A percentile compares a stretch with the other conserved stretches of the same genome.
These are phyloP conservation scores for Hydrolagus colliei DNA, from an alignment of 2,797 vertebrate species.

Conservation along the genomic window DNA sequence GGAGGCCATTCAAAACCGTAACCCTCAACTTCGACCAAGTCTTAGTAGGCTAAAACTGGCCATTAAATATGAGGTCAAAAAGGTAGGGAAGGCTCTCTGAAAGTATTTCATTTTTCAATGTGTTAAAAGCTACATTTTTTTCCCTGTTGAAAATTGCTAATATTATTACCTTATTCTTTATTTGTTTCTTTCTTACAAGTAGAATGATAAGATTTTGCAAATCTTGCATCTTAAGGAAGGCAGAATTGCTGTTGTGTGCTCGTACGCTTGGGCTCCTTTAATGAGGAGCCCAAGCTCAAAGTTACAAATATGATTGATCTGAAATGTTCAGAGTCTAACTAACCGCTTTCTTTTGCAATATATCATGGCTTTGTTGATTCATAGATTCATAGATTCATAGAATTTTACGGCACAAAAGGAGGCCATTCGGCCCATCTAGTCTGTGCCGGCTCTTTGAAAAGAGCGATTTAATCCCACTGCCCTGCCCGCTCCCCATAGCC, in stretches of 20 bases:
- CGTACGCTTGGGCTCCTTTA: no score
- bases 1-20: constrained; percentile 56
- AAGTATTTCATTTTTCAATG: background rate
- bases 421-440: no score
- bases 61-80: constrained; percentile 97
- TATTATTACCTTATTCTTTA: background rate
- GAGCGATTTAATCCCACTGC: no score
- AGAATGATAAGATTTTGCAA: background rate
- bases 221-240: no score
- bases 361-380: background rate
- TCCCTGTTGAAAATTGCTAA: background rate
- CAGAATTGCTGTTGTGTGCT: no score
- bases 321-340: background rate
- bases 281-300: background rate
- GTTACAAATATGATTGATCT: background rate
- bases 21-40: constrained; percentile 65
- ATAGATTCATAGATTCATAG: no score
- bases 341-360: background rate
- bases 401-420: no score
- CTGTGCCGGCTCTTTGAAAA: no score
- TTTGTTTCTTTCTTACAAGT: background rate
- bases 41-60: constrained; percentile 88
- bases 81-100: constrained; percentile 60
- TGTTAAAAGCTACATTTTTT: background rate
- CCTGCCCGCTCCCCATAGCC: no score